Conservation (phyloP, 2,888 invertebrate species). For the Formica aserva region DNA sequence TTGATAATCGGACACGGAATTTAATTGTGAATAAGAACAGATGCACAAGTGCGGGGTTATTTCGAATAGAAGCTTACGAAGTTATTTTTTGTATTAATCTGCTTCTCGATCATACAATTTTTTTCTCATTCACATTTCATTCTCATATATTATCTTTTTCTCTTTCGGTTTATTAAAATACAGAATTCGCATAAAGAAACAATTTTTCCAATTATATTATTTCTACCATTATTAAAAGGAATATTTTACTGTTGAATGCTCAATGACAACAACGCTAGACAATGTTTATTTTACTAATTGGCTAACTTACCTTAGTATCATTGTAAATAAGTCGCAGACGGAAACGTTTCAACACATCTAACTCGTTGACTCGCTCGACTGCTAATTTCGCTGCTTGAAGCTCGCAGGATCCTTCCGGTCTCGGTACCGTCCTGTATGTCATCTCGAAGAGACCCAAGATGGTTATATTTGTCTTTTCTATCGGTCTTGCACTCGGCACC, state of each 20-base stretch:
- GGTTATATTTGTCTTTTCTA: constrained; percentile 87
- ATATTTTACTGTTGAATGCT: not conserved
- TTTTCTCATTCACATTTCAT: not conserved
- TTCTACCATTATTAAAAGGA: not conserved
- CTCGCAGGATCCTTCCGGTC: constrained; percentile 91
- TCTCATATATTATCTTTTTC: not conserved
- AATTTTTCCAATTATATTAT: not conserved
- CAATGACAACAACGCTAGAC: not conserved
- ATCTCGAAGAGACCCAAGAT: constrained; percentile 94
- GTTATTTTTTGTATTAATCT: constrained; percentile 5
- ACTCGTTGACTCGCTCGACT: constrained; percentile 92
- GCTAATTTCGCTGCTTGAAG: constrained; percentile 93
- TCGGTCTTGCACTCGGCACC: constrained; percentile 58
- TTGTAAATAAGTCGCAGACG: constrained; percentile 92
- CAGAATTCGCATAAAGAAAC: not conserved
- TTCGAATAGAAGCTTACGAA: not conserved
- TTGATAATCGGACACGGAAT: constrained; percentile 18
- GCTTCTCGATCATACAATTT: not conserved
- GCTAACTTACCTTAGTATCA: constrained; percentile 92
- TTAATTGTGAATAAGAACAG: constrained; percentile 12
- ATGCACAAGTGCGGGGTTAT: not conserved
- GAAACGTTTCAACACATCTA: constrained; percentile 90
- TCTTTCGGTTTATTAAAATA: not conserved
- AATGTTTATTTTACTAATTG: not conserved
- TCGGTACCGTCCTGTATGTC: constrained; percentile 88